These are phyloP conservation scores for Butastur rufipennis DNA, from an alignment of 2,113 vertebrate genomes.

Conservation along the genomic window DNA sequence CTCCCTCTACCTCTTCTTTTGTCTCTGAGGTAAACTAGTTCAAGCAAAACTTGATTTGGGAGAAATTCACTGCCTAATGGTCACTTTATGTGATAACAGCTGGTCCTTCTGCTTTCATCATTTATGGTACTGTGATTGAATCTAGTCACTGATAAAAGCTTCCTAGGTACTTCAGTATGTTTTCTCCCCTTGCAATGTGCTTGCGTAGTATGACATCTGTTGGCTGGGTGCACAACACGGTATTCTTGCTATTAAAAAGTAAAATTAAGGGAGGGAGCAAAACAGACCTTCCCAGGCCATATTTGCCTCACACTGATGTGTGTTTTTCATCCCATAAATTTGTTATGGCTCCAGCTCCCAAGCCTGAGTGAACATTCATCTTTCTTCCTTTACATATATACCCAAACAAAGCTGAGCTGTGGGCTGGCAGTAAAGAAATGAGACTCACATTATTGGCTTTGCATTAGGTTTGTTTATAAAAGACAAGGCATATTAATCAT, in stretches of 20 bases:
- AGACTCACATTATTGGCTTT: conserved; percentile 66
- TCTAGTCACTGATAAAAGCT: background rate
- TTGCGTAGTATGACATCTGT: background rate
- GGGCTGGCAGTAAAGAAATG: conserved; percentile 51
- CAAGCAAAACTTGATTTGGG: background rate
- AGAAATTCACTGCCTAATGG: background rate
- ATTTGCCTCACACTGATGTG: background rate
- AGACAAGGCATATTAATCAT: conserved; percentile 73
- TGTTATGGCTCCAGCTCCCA: conserved; percentile 23
- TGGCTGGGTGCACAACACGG: background rate
- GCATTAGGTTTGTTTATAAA: conserved; percentile 72
- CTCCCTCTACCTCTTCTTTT: background rate
- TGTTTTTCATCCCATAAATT: conserved; percentile 35
- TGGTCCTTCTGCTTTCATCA: background rate
- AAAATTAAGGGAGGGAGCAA: background rate
- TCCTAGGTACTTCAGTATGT: background rate
- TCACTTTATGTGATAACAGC: background rate
- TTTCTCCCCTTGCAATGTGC: background rate
- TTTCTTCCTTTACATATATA: conserved; percentile 31
- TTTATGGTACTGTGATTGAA: background rate
- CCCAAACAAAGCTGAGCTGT: conserved; percentile 10
- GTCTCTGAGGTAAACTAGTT: background rate
- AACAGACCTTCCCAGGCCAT: background rate
- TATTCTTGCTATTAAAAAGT: background rate
- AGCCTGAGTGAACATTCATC: conserved; percentile 55